Percentiles rank a stretch among this genome's conserved stretches.
phyloP scores from a whole-genome alignment of 2,113 vertebrate genomes.

The Bubalus kerabau region DNA sequence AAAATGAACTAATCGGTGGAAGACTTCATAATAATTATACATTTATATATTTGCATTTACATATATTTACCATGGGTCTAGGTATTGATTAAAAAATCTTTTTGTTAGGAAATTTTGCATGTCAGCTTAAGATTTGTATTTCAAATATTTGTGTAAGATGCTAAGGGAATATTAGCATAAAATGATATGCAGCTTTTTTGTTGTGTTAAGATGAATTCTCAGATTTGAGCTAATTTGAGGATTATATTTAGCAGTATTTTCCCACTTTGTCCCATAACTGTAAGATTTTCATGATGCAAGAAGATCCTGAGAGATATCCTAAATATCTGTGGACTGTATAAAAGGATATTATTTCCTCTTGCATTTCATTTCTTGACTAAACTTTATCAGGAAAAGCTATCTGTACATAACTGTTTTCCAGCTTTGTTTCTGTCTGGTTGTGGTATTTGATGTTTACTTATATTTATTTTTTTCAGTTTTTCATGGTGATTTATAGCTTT shows the following conservation, averaged over 20 bases:
- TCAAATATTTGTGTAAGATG: neutral
- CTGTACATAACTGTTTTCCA: neutral
- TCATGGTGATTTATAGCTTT: neutral
- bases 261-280: neutral
- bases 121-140: neutral
- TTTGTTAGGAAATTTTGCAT: neutral
- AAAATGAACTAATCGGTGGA: neutral
- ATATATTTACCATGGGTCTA: neutral
- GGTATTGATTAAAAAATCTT: neutral
- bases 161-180: neutral
- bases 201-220: conserved; percentile 8
- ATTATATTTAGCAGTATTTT: neutral
- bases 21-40: neutral
- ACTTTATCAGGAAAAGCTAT: neutral
- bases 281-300: neutral
- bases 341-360: neutral
- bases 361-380: neutral
- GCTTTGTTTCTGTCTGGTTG: neutral
- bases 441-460: neutral
- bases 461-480: neutral
- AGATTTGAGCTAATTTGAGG: neutral
- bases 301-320: neutral
- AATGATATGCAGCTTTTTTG: neutral
- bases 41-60: neutral
- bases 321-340: neutral